A percentile compares a stretch with the other conserved stretches of the same genome.
Evolutionary conservation across 1,140 invertebrate genomes (phyloP).

Genomic region (Parasteatoda tepidariorum): DNA sequence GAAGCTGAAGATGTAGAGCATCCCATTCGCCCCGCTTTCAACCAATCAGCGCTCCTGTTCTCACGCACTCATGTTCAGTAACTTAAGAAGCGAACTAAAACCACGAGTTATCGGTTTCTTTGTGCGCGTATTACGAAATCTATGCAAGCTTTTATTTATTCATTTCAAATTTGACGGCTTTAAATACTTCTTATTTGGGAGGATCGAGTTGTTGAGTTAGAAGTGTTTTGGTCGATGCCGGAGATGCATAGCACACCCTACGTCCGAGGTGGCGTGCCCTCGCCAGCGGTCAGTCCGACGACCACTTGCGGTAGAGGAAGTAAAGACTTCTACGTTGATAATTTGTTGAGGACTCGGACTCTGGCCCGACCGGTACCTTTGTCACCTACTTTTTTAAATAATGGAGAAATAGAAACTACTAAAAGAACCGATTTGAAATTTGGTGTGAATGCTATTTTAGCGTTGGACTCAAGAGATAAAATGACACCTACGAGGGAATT

Average conservation of each 20-base stretch:
- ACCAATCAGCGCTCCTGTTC: conserved; percentile 5
- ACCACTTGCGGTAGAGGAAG: neutral
- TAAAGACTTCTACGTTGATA: conserved; percentile 46
- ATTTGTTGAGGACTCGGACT: conserved; percentile 23
- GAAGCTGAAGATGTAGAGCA: conserved; percentile 28
- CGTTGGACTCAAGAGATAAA: conserved; percentile 14
- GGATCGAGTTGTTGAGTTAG: no score
- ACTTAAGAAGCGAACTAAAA: neutral
- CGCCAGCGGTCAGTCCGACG: conserved; percentile 5
- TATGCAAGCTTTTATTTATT: conserved; percentile 6
- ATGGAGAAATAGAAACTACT: neutral
- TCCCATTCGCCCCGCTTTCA: neutral
- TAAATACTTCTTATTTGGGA: no score
- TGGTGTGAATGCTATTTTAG: conserved; percentile 59
- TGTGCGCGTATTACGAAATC: conserved; percentile 29
- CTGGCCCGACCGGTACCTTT: conserved; percentile 20
- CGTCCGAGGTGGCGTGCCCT: neutral
- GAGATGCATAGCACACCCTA: neutral
- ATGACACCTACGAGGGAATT: conserved; percentile 7
- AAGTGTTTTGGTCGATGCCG: neutral
- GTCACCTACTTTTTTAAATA: conserved; percentile 5
- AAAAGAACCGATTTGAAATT: conserved; percentile 52
- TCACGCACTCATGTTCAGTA: neutral
- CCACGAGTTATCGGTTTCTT: neutral
- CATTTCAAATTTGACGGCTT: no score